Base-by-base conservation (phyloP, 1,140 invertebrate genomes). In the Trichoplusia ni region DNA sequence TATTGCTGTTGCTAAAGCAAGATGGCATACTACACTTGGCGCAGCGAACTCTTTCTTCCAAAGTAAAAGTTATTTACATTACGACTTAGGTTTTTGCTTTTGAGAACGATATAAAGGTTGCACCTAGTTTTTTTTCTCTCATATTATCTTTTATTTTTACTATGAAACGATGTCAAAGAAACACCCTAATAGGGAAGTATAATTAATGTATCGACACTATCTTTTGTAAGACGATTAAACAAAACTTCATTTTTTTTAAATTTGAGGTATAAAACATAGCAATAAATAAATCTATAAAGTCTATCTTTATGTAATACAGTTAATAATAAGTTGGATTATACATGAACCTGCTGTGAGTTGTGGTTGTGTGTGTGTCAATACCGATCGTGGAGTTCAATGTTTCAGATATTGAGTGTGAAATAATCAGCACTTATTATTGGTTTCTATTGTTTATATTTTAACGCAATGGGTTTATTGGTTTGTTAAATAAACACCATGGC, bases 151-250 rank as follows among this genome's bases (percentile, higher is more conserved):
- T 19, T 7, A 8, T 21, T 19, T 6, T 33, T 14, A 8, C 3
- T 23, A 56, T 37, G 27, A 67, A 67, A 71, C 58, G 62, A 49
- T 35, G 44, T 64, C 64, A 66, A 27, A 33, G 63, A 58, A 71
- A 75, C 70, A 67, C 64, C 37, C 33, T 47, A 65, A 72, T 76
- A 81, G 75, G 77, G 77, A 77, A 21, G 51, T 67, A 58, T 64
- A 16, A 29, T 47, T 29, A 47, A 4, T 47, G 44, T 47, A 64
- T 63, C 73, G 74, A 77, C 61, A 79, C 68, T 81, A 81, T 77
- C 69, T 83, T 83, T 81, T 80, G 69, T 82, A 82, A 77, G 69
- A 68, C 9, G 18, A 40, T 23, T 40, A 54, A 47, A 46, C 29
- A 8, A 16, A 60, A 38, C 3, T 11, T 60, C 3, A 7, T 46